Percentiles rank a stretch among this genome's conserved stretches.
These are phyloP conservation scores for Gymnoscopelus braueri DNA, from an alignment of 2,797 vertebrate genomes.

Conservation along the genomic window DNA sequence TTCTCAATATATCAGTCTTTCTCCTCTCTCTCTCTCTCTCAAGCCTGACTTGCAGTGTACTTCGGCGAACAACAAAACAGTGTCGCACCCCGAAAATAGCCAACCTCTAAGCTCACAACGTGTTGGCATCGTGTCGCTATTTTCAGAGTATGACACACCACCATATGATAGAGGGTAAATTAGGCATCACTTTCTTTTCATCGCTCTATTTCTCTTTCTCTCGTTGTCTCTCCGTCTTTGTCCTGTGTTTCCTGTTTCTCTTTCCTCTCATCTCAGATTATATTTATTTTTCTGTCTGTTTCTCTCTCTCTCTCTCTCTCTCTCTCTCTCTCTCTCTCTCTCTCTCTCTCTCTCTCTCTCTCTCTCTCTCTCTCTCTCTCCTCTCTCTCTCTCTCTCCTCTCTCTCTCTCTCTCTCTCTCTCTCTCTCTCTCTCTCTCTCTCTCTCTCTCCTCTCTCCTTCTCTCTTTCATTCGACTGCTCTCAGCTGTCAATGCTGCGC, in stretches of 20 bases:
- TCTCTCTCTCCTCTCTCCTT: background rate
- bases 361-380: background rate
- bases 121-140: too few species aligned
- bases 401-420: conserved; percentile 1
- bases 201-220: too few species aligned
- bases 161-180: too few species aligned
- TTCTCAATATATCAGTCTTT: background rate
- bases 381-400: background rate
- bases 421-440: conserved; percentile 1
- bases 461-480: background rate
- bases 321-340: background rate
- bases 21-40: background rate
- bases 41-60: too few species aligned
- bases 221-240: background rate
- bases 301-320: conserved; percentile 1
- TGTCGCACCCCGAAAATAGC: too few species aligned
- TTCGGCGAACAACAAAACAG: too few species aligned
- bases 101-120: too few species aligned
- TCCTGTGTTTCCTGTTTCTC: background rate
- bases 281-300: background rate
- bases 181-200: too few species aligned
- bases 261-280: background rate
- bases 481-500: conserved; percentile 18
- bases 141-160: too few species aligned
- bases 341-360: conserved; percentile 1